These are phyloP conservation scores for Andrena fulva DNA, from an alignment of 2,888 invertebrate species.

Conservation along the genomic window DNA sequence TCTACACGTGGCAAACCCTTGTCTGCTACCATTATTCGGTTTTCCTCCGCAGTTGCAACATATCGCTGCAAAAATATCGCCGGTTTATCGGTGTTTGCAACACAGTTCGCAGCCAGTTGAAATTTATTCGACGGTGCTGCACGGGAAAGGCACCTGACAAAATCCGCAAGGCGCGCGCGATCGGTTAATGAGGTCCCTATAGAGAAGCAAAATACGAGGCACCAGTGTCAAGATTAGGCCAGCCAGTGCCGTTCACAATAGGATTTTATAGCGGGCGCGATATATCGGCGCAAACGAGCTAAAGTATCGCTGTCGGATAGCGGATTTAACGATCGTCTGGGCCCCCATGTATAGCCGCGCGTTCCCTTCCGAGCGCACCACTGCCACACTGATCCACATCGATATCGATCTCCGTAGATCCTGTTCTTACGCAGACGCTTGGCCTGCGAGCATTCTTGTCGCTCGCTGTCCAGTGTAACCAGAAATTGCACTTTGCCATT, in stretches of 20 bases:
- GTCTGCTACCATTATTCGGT: background rate
- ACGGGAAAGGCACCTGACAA: constrained; percentile 32
- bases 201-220: constrained; percentile 46
- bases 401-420: constrained; percentile 77
- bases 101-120: background rate
- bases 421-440: constrained; percentile 63
- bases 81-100: background rate
- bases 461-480: constrained; percentile 1
- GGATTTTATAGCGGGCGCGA: constrained; percentile 52
- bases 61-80: background rate
- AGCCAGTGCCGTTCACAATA: constrained; percentile 50
- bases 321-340: constrained; percentile 65
- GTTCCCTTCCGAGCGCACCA: constrained; percentile 67
- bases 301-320: constrained; percentile 50
- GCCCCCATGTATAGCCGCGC: constrained; percentile 41
- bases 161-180: constrained; percentile 20
- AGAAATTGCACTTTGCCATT: constrained; percentile 32
- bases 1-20: too few relatives aligned
- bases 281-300: constrained; percentile 57
- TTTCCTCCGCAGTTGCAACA: background rate
- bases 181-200: constrained; percentile 41
- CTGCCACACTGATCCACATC: constrained; percentile 78
- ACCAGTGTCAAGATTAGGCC: constrained; percentile 31
- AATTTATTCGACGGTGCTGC: constrained; percentile 9
- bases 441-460: constrained; percentile 18